These are phyloP conservation scores for Panagrolaimus sp. DNA, from an alignment of 1,140 invertebrate genomes.

Conservation along the genomic window DNA sequence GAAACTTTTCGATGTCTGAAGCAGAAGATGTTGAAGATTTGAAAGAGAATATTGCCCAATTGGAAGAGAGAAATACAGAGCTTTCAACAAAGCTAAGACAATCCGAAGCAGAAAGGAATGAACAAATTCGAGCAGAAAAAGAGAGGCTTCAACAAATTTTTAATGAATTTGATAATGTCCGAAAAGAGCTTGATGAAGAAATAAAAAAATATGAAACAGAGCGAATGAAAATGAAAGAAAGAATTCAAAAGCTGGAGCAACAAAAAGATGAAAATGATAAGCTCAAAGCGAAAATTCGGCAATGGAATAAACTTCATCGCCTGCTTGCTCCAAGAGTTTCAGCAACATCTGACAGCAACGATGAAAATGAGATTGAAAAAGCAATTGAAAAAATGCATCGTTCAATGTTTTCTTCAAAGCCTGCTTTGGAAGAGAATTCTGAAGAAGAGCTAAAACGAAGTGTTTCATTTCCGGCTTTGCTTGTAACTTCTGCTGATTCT, in stretches of 20 bases:
- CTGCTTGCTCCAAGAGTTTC: not conserved
- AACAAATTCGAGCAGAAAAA: conserved; percentile 19
- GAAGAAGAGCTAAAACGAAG: not conserved
- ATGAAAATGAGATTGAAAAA: not conserved
- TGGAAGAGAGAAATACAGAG: conserved; percentile 12
- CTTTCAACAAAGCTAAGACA: not conserved
- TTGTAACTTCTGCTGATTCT: not conserved
- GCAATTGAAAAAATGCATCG: not conserved
- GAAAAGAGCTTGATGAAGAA: conserved; percentile 30
- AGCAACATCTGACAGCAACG: not conserved
- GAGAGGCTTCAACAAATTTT: conserved; percentile 33
- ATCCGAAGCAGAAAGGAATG: conserved; percentile 18
- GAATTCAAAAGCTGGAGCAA: not conserved
- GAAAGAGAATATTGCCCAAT: not conserved
- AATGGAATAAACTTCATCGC: not conserved
- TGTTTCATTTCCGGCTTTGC: not conserved
- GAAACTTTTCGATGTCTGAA: no score
- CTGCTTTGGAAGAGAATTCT: not conserved
- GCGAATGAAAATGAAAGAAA: conserved; percentile 6
- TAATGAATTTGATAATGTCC: conserved; percentile 34
- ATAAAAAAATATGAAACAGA: conserved; percentile 9
- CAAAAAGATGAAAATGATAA: not conserved
- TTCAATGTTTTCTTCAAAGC: not conserved
- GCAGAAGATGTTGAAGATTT: not conserved
- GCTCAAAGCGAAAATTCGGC: not conserved